Conservation (phyloP, 2,797 vertebrate genomes). For the Oreochromis grahami region DNA sequence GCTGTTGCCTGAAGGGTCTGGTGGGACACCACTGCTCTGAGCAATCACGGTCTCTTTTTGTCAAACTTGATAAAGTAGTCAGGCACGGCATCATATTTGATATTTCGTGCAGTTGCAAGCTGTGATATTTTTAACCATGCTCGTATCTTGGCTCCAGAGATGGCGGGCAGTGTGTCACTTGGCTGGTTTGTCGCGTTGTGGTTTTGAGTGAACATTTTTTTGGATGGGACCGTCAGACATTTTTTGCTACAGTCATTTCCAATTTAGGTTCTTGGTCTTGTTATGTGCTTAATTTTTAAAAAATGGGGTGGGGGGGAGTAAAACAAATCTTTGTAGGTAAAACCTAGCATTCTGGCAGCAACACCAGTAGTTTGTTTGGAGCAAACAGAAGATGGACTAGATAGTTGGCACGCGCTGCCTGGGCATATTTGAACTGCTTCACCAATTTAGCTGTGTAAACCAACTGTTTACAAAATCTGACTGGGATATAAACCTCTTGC, state of each 20-base stretch:
- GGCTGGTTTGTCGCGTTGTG: not conserved
- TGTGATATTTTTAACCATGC: constrained; percentile 12
- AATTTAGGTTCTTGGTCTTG: not conserved
- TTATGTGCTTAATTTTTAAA: not conserved
- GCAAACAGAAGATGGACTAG: constrained; percentile 6
- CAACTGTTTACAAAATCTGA: not conserved
- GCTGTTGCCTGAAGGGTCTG: constrained; percentile 44
- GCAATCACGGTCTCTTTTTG: constrained; percentile 19
- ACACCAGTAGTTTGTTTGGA: constrained; percentile 9
- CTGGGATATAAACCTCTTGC: not conserved
- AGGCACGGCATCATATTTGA: not conserved
- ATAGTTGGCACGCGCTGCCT: not conserved
- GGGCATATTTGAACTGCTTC: constrained; percentile 24
- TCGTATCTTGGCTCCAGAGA: not conserved
- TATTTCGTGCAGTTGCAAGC: not conserved
- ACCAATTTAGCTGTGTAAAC: constrained; percentile 16
- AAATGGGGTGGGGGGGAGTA: not conserved
- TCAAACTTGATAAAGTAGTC: constrained; percentile 18
- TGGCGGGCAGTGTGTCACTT: not conserved
- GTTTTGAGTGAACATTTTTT: not conserved
- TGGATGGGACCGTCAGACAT: not conserved
- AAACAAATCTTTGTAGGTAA: not conserved
- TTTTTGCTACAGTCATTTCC: not conserved
- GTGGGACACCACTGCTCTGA: constrained; percentile 36
- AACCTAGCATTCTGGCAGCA: not conserved